Conservation (phyloP, 2,797 vertebrate genomes). For the Chelmon rostratus region DNA sequence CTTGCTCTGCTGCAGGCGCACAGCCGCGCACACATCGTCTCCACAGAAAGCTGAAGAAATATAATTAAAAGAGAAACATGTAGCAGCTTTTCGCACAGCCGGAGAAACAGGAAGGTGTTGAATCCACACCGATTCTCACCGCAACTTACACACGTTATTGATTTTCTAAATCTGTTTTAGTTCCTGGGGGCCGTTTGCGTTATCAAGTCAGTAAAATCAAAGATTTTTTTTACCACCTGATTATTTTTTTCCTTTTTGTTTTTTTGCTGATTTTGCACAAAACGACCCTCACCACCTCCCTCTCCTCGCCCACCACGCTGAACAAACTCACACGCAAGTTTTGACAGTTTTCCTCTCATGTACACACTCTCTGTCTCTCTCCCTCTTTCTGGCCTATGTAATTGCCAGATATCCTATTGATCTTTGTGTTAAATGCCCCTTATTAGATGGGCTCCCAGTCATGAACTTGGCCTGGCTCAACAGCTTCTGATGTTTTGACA, state of each 20-base stretch:
- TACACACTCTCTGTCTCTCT: slow-evolving; percentile 3
- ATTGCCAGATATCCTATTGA: slow-evolving; percentile 56
- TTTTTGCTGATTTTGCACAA: slow-evolving; percentile 26
- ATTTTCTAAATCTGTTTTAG: slow-evolving; percentile 40
- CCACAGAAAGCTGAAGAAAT: slow-evolving; percentile 28
- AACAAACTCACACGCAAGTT: slow-evolving; percentile 16
- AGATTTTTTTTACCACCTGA: neutral
- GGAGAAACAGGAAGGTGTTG: neutral
- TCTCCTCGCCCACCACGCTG: neutral
- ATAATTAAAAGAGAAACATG: slow-evolving; percentile 17
- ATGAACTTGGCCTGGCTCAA: slow-evolving; percentile 80
- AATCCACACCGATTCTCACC: slow-evolving; percentile 10
- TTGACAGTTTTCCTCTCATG: slow-evolving; percentile 5
- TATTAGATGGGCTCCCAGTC: slow-evolving; percentile 75
- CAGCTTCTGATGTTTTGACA: slow-evolving; percentile 86
- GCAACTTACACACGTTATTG: slow-evolving; percentile 32
- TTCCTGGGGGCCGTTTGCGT: slow-evolving; percentile 5
- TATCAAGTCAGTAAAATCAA: slow-evolving; percentile 41
- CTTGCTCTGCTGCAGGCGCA: neutral
- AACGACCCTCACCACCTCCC: neutral
- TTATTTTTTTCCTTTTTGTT: neutral
- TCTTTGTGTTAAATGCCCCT: slow-evolving; percentile 72
- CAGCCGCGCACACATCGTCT: neutral
- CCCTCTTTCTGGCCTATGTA: neutral
- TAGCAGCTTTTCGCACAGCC: slow-evolving; percentile 12